Base-by-base conservation (phyloP, 2,888 invertebrate species). In the Microchrysa polita region DNA sequence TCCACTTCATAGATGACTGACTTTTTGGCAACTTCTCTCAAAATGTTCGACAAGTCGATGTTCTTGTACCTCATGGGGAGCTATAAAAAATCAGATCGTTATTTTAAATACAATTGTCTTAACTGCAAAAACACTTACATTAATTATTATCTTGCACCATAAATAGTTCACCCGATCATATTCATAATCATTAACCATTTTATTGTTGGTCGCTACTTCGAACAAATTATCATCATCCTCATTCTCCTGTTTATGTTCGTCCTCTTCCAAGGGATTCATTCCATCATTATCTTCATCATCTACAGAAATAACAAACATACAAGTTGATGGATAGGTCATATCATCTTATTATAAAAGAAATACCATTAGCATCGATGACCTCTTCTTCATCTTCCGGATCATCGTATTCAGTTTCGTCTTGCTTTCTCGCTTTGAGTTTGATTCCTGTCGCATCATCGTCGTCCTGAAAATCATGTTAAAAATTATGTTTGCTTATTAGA, bases 71-170 rank as follows among this genome's bases (percentile, higher is more conserved):
- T 84, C 73, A 92, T 81, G 0, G 89, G 88, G 74, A 91, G 81
- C 88, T 90, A 79, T 18, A 75, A 81, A 40, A 40, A 57, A 40
- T 42, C n/a, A 10, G 16, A 42, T 42, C 9, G 7, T n/a, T 20
- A 48, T 1, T 20, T 48, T 42, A 18, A 57, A 34, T 5, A 40
- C 9, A 44, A 73, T n/a, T 52, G 65, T 18, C 61, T 9, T 20
- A 16, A 61, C 52, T 65, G 44, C 34, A 9, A 63, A 72, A 73
- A 12, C 23, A 74, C 88, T 88, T 83, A 92, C 90, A 67, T 88
- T 87, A 59, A 97, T 90, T 0, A 90, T 92, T 2, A 97, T 83
- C 82, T 93, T 90, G 81, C 96, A 97, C 97, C 97, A 98, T 69
- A 88, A 85, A 79, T 92, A 86, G n/a, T 90, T 86, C 72, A 91